phyloP scores from a whole-genome alignment of 2,113 vertebrate genomes.

The Caloenas nicobarica region DNA sequence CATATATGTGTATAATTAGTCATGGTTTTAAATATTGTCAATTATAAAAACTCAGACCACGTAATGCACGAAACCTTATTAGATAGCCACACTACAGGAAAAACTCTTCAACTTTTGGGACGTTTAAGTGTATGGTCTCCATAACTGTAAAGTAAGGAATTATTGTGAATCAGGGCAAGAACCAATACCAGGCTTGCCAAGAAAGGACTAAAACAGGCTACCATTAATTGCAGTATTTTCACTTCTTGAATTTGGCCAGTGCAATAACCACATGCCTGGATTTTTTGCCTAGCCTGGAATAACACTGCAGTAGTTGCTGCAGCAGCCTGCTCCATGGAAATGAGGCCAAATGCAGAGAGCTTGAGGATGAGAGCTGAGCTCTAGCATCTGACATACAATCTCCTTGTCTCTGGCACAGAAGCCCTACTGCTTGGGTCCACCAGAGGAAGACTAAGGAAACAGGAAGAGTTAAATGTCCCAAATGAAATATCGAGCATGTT shows the following conservation, averaged over 20 bases:
- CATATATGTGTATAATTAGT: background rate
- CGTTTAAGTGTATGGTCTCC: background rate
- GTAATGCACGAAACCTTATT: background rate
- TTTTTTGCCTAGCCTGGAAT: background rate
- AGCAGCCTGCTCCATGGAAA: background rate
- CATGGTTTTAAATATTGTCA: background rate
- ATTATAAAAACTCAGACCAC: background rate
- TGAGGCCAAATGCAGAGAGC: background rate
- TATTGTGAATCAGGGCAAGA: background rate
- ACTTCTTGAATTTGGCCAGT: background rate
- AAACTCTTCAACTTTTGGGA: background rate
- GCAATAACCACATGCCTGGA: background rate
- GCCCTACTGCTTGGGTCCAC: background rate
- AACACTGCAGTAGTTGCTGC: background rate
- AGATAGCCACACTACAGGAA: background rate
- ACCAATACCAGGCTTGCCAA: background rate
- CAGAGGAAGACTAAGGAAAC: background rate
- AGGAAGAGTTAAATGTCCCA: background rate
- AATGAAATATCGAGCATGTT: background rate
- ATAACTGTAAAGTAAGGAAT: background rate
- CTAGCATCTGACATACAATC: background rate
- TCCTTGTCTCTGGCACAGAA: background rate
- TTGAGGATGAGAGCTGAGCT: background rate
- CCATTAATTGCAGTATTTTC: background rate
- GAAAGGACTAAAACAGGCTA: background rate